phyloP scores from a whole-genome alignment of 2,113 vertebrate species.

The Crotophaga sulcirostris region DNA sequence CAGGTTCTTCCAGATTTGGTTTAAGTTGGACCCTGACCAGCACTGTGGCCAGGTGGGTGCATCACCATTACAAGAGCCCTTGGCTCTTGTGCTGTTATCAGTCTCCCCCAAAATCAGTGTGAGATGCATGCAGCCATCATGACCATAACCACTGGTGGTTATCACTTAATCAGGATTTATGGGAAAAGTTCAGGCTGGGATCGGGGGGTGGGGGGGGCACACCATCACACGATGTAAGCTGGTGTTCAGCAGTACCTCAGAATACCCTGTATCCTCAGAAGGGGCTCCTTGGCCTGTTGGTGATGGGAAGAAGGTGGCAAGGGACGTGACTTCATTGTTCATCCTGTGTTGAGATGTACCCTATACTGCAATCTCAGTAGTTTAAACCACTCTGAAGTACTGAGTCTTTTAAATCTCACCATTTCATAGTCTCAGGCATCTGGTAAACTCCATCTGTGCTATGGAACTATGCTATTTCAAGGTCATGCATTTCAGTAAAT shows the following conservation, averaged over 20 bases:
- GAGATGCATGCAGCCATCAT: too few relatives aligned
- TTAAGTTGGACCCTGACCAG: too few relatives aligned
- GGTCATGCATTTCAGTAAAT: constrained; percentile 44
- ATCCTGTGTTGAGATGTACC: not conserved
- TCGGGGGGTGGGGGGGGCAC: too few relatives aligned
- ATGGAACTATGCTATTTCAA: constrained; percentile 46
- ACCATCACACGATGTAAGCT: not conserved
- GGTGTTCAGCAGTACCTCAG: not conserved
- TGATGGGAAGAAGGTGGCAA: not conserved
- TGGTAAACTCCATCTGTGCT: constrained; percentile 63
- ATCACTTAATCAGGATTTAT: too few relatives aligned
- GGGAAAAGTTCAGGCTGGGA: too few relatives aligned
- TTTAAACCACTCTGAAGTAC: not conserved
- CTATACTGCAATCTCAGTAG: not conserved
- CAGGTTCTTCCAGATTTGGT: too few relatives aligned
- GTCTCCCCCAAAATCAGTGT: too few relatives aligned
- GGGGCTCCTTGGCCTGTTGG: not conserved
- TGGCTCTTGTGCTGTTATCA: too few relatives aligned
- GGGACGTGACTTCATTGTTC: not conserved
- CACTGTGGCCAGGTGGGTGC: too few relatives aligned
- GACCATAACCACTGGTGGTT: too few relatives aligned
- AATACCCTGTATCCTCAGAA: not conserved
- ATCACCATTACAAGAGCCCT: too few relatives aligned
- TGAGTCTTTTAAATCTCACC: constrained; percentile 8
- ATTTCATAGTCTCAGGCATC: constrained; percentile 40